Percentiles rank a stretch among this genome's conserved stretches.
These are phyloP conservation scores for Apis cerana DNA, from an alignment of 1,140 invertebrate genomes.

Conservation along the genomic window DNA sequence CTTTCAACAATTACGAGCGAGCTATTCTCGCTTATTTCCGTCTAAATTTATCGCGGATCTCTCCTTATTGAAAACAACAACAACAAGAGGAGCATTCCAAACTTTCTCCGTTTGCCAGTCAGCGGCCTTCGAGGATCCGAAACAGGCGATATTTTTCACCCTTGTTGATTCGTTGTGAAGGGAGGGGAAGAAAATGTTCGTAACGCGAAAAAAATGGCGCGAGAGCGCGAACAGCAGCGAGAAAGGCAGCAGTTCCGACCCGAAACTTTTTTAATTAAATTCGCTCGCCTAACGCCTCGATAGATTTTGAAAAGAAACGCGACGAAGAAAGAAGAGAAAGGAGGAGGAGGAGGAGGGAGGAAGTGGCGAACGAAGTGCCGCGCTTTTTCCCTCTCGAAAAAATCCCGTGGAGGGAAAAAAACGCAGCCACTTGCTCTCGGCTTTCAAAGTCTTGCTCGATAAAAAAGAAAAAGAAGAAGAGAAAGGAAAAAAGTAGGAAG, in stretches of 20 bases:
- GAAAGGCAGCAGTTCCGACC: not conserved
- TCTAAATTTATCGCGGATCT: not conserved
- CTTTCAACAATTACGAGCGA: not conserved
- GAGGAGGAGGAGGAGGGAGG: too few species aligned
- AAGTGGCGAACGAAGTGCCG: too few species aligned
- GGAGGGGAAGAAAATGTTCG: not conserved
- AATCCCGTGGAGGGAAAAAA: not conserved
- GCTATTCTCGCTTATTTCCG: not conserved
- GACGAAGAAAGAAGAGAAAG: not conserved
- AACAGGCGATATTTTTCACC: too few species aligned
- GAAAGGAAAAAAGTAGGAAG: too few species aligned
- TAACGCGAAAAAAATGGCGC: too few species aligned
- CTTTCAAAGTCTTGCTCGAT: too few species aligned
- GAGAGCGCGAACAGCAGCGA: not conserved
- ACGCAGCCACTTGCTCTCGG: too few species aligned
- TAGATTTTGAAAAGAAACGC: not conserved
- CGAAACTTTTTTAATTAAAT: slow-evolving; percentile 57
- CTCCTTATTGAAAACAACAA: too few species aligned
- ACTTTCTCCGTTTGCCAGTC: not conserved
- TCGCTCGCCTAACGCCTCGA: slow-evolving; percentile 43
- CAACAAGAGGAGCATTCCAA: not conserved
- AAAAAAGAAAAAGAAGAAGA: not conserved
- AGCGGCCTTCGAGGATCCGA: too few species aligned
- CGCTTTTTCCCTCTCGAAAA: too few species aligned
- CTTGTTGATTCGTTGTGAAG: slow-evolving; percentile 8